phyloP scores from a whole-genome alignment of 2,888 invertebrate genomes.

The Allygus modestus region DNA sequence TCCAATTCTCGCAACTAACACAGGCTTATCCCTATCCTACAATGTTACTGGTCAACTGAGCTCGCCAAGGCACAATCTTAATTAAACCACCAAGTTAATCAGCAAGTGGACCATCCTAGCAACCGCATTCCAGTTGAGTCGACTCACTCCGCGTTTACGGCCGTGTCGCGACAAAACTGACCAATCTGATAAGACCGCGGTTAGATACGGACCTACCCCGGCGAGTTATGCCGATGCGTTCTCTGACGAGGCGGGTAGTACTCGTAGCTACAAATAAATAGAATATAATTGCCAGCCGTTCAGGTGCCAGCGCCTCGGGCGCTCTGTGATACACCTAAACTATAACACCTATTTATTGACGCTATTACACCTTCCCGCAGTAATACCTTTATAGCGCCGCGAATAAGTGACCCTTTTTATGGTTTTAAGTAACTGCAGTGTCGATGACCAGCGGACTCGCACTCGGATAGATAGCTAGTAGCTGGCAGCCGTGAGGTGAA shows the following conservation, averaged over 20 bases:
- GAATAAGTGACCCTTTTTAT: slow-evolving; percentile 49
- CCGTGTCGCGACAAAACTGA: background rate
- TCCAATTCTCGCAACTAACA: too few relatives aligned
- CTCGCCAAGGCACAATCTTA: background rate
- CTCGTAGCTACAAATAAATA: slow-evolving; percentile 53
- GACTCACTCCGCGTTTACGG: background rate
- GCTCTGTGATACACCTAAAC: slow-evolving; percentile 29
- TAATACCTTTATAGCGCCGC: slow-evolving; percentile 46
- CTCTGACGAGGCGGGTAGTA: slow-evolving; percentile 3
- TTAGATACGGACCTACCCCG: background rate
- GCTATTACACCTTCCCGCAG: slow-evolving; percentile 47
- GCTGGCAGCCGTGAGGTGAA: background rate
- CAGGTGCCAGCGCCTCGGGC: slow-evolving; percentile 15
- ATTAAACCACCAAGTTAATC: slow-evolving; percentile 13
- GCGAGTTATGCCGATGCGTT: too few relatives aligned
- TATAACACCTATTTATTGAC: slow-evolving; percentile 53
- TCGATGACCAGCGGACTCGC: slow-evolving; percentile 30
- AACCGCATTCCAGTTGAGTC: background rate
- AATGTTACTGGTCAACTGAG: too few relatives aligned
- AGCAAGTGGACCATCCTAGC: background rate
- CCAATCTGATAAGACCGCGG: slow-evolving; percentile 4
- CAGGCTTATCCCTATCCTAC: too few relatives aligned
- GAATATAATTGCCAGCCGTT: slow-evolving; percentile 50
- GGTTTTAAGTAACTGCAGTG: slow-evolving; percentile 51
- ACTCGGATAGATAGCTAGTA: slow-evolving; percentile 21